phyloP scores from a whole-genome alignment of 1,140 invertebrate genomes.

The Drosophila subpulchrella region DNA sequence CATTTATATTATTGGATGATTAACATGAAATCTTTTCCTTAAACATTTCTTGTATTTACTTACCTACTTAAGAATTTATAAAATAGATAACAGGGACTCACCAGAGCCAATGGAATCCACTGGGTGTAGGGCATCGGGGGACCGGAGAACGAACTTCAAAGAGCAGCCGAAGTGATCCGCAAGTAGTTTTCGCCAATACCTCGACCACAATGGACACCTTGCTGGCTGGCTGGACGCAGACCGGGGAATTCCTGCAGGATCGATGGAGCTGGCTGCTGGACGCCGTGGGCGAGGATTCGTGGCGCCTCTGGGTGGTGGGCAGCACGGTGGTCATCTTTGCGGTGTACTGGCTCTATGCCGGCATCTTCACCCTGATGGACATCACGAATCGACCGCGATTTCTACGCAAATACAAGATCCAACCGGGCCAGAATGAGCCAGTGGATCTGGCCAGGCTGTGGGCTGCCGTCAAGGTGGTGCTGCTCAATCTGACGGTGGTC shows the following conservation, averaged over 20 bases:
- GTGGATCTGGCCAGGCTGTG: slow-evolving; percentile 85
- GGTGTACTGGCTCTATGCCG: slow-evolving; percentile 91
- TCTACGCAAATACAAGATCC: slow-evolving; percentile 91
- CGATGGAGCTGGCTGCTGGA: slow-evolving; percentile 54
- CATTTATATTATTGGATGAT: too few relatives aligned
- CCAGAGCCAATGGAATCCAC: slow-evolving; percentile 6
- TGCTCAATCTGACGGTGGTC: slow-evolving; percentile 92
- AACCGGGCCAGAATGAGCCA: slow-evolving; percentile 91
- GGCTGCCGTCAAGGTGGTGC: slow-evolving; percentile 88
- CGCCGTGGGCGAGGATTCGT: slow-evolving; percentile 86
- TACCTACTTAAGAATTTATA: background rate
- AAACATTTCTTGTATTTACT: too few relatives aligned
- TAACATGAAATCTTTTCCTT: too few relatives aligned
- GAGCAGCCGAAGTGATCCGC: background rate
- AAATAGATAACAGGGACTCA: background rate
- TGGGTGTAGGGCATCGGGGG: slow-evolving; percentile 19
- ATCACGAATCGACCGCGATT: slow-evolving; percentile 89
- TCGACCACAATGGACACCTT: slow-evolving; percentile 31
- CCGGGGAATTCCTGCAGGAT: slow-evolving; percentile 51
- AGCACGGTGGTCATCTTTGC: slow-evolving; percentile 85
- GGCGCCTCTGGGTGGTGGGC: slow-evolving; percentile 88
- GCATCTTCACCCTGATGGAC: slow-evolving; percentile 90
- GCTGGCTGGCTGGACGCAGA: slow-evolving; percentile 40
- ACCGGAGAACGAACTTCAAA: background rate
- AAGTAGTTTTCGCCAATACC: slow-evolving; percentile 15